Base-by-base conservation (phyloP, 2,888 invertebrate genomes). In the Drosophila nr. fundita region DNA sequence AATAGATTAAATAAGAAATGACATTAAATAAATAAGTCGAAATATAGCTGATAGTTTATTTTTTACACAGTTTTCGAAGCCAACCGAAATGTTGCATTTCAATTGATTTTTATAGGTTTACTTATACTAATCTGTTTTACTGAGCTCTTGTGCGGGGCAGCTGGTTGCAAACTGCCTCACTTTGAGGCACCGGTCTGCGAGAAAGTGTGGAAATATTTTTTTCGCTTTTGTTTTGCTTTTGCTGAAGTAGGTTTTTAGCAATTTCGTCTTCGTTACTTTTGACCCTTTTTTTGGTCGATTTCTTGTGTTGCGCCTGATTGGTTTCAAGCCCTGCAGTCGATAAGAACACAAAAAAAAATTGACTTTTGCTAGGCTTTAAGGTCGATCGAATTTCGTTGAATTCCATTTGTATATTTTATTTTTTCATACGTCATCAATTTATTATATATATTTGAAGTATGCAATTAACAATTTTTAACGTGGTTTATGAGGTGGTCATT, bases 231-330 rank as follows among this genome's bases (percentile, higher is more conserved):
- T 61, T 61, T 73, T 59, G n/a, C 13, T 32, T 38, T 32, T 53
- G 18, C 40, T 48, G 18, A 57, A 68, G 68, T 50, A 36, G 30
- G 36, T 69, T 69, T 40, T 55, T 62, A 34, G 54, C 72, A 60
- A 78, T 76, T 78, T 60, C 30, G 15, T 34, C 36, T 65, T 52
- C 27, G 30, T 55, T 55, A 18, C 34, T 45, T 49, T 48, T 67
- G 78, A 78, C 73, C 78, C 76, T 78, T 77, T 76, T 63, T 76
- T 63, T 24, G 58, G 57, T 60, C 50, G 67, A 63, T 32, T 55
- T 65, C 59, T 73, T 67, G 72, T 76, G 73, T 73, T 75, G 70
- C 52, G 70, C 42, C 62, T 78, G 79, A 78, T 78, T 78, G 78
- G 48, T 79, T 78, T 78, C 57, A 27, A 40, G 57, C 59, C 73